Base-by-base conservation (phyloP, 2,888 invertebrate species). In the Abrostola triplasia region DNA sequence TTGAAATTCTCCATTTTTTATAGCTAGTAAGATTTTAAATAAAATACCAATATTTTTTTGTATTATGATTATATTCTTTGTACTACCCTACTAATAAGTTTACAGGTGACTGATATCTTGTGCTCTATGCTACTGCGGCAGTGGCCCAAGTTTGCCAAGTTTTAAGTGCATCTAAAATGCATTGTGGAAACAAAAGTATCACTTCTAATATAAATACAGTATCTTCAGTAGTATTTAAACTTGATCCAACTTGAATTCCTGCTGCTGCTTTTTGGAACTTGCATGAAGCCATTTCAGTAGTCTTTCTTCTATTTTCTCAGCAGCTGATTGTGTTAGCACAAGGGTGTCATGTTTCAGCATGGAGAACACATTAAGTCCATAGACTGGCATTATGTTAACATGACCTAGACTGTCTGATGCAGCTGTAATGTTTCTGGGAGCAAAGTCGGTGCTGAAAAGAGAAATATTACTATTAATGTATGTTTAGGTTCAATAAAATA, bases 291-390 rank as follows among this genome's bases (percentile, higher is more conserved):
- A 96, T 63, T 91, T 95, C 11, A 98, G 86, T 69, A 98, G 86
- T 84, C 96, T 96, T 55, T 97, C 96, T 92, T 99, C 98, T 72
- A 99, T 96, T 84, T 95, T 95, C 82, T 98, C 97, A 0, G 98
- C 96, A 0, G 99, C 99, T 50, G 96, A 95, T 73, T 97, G 92
- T 0, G 99, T 99, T 4, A 99, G 88, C 6, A 99, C 97, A 9
- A 99, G 92, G 0, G 99, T 99, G 70, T 98, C 97, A 90, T 99
- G 98, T 92, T 99, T 99, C 70, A 99, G 88, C 98, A 99, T 99
- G 41, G 99, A 99, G 92, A 97, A 97, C 0, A 99, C 98, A 95
- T 99, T 99, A 12, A 99, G 95, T 83, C 98, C 98, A 93, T 99
- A 99, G 0, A 97, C 97, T 9, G 99, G 99, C 98, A 99, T 98